A percentile compares a stretch with the other conserved stretches of the same genome.
phyloP scores from a whole-genome alignment of 2,888 invertebrate species.

The Anagyrus pseudococci region DNA sequence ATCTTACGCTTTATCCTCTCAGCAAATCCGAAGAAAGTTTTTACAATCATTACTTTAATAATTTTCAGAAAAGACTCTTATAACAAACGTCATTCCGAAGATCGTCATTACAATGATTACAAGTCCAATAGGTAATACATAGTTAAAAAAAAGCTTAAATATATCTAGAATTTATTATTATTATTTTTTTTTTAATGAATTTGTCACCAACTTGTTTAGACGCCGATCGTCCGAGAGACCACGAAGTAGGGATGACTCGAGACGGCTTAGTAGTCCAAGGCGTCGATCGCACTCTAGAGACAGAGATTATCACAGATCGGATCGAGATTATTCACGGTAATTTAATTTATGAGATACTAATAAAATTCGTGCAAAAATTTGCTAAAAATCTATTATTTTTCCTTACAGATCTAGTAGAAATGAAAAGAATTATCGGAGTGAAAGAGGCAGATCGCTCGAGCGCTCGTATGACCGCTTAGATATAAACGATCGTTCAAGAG shows the following conservation, averaged over 20 bases:
- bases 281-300: constrained; percentile 20
- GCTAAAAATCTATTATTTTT: too few species aligned
- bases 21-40: too few species aligned
- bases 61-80: constrained; percentile 11
- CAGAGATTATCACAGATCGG: constrained; percentile 16
- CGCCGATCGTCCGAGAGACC: too few species aligned
- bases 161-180: background rate
- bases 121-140: constrained; percentile 9
- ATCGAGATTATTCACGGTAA: constrained; percentile 25
- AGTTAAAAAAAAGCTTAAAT: background rate
- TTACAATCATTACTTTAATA: too few species aligned
- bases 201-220: too few species aligned
- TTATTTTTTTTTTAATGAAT: constrained; percentile 11
- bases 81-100: constrained; percentile 1
- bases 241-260: constrained; percentile 10
- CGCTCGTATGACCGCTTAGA: constrained; percentile 13
- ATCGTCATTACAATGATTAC: constrained; percentile 13
- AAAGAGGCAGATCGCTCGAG: constrained; percentile 10
- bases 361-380: too few species aligned
- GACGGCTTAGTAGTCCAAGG: constrained; percentile 1
- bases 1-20: too few species aligned
- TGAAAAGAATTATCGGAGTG: constrained; percentile 19
- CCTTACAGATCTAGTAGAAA: constrained; percentile 13
- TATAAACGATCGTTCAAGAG: constrained; percentile 11
- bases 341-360: background rate